These are phyloP conservation scores for Sebastes trivittatus DNA, from an alignment of 2,797 vertebrate species.

Conservation along the genomic window DNA sequence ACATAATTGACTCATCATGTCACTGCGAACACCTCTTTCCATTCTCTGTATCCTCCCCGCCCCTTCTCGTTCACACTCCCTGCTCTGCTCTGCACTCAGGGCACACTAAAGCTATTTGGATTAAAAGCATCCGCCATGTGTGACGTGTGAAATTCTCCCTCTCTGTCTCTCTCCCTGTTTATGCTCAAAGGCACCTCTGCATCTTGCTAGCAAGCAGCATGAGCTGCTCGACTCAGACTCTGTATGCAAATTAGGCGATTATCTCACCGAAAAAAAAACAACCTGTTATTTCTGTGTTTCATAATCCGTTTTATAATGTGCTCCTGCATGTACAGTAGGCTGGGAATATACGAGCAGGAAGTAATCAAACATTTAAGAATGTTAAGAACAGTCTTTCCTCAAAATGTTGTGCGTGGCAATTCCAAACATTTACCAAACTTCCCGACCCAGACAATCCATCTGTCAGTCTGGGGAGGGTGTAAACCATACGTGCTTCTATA, in stretches of 20 bases:
- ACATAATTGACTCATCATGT: conserved; percentile 61
- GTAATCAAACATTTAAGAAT: not conserved
- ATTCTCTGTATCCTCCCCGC: not conserved
- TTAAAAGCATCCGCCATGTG: conserved; percentile 49
- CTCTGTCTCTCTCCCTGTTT: conserved; percentile 1
- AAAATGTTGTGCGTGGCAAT: not conserved
- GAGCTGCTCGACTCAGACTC: conserved; percentile 11
- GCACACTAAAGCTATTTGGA: conserved; percentile 48
- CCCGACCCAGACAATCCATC: not conserved
- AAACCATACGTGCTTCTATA: not conserved
- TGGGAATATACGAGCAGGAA: not conserved
- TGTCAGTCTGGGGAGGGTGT: not conserved
- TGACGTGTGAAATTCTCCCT: conserved; percentile 30
- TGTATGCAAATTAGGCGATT: conserved; percentile 45
- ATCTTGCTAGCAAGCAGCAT: conserved; percentile 2
- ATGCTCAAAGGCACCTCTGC: conserved; percentile 54
- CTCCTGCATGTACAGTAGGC: not conserved
- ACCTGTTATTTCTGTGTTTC: too few relatives aligned
- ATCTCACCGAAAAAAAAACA: conserved; percentile 6
- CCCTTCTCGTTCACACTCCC: conserved; percentile 17
- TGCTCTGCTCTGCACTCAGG: conserved; percentile 21
- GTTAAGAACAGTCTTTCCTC: not conserved
- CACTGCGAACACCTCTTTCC: conserved; percentile 25
- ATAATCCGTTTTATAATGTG: too few relatives aligned
- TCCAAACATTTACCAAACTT: not conserved